Percentiles rank a stretch among this genome's conserved stretches.
Evolutionary conservation across 2,888 invertebrate genomes (phyloP).

Genomic region (Cybosia mesomella): DNA sequence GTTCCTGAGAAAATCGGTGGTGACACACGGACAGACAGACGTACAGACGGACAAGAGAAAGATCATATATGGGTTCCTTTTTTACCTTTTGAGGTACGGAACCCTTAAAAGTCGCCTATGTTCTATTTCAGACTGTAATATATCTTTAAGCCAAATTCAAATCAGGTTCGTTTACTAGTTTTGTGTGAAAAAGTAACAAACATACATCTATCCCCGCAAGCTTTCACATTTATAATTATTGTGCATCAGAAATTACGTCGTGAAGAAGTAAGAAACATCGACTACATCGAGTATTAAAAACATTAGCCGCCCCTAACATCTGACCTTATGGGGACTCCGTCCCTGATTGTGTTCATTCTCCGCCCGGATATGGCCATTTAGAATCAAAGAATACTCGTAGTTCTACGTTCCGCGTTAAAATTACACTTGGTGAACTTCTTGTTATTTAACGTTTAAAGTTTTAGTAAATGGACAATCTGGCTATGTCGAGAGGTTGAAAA

Average conservation of each 20-base stretch:
- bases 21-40: too few relatives aligned
- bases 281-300: not conserved
- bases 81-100: too few relatives aligned
- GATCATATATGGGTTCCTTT: too few relatives aligned
- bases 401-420: not conserved
- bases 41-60: too few relatives aligned
- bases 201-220: not conserved
- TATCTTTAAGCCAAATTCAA: too few relatives aligned
- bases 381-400: not conserved
- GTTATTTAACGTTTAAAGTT: not conserved
- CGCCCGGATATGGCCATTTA: not conserved
- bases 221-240: not conserved
- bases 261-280: not conserved
- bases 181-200: not conserved
- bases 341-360: constrained; percentile 4
- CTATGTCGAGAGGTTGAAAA: too few relatives aligned
- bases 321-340: not conserved
- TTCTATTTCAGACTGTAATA: too few relatives aligned
- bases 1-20: too few relatives aligned
- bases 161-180: not conserved
- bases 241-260: not conserved
- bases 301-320: not conserved
- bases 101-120: too few relatives aligned
- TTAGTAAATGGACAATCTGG: not conserved
- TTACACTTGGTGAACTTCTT: not conserved